These are phyloP conservation scores for Acanthopagrus latus DNA, from an alignment of 2,797 vertebrate genomes.

Conservation along the genomic window DNA sequence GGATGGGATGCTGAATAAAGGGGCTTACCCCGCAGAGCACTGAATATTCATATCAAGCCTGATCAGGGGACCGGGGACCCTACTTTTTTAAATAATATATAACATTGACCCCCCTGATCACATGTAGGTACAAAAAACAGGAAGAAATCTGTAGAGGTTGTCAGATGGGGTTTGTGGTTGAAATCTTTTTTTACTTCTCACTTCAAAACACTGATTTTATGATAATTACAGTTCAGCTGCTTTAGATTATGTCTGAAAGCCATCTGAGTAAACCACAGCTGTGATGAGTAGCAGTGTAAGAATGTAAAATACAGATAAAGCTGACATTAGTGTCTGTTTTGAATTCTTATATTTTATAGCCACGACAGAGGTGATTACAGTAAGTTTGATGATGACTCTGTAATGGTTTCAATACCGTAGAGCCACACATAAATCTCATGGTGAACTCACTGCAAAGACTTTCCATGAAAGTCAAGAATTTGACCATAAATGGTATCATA, in stretches of 20 bases:
- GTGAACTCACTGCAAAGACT: constrained; percentile 35
- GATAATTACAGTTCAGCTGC: constrained; percentile 25
- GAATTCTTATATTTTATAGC: constrained; percentile 40
- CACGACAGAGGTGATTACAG: constrained; percentile 23
- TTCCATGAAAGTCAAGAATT: constrained; percentile 45
- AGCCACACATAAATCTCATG: constrained; percentile 70
- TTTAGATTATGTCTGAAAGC: constrained; percentile 42
- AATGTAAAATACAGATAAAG: constrained; percentile 43
- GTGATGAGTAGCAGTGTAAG: constrained; percentile 19
- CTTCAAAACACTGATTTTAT: constrained; percentile 12
- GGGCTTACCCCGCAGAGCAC: constrained; percentile 44
- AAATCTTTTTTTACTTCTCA: constrained; percentile 23
- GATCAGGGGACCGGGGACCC: constrained; percentile 14
- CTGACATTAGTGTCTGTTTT: constrained; percentile 44
- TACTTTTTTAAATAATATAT: constrained; percentile 9
- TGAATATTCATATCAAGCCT: constrained; percentile 47
- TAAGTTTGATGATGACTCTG: constrained; percentile 62
- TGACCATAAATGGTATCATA: constrained; percentile 73
- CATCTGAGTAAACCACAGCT: background rate
- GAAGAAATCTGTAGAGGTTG: background rate
- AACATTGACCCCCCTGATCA: constrained; percentile 11
- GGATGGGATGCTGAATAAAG: constrained; percentile 58
- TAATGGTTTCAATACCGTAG: constrained; percentile 53
- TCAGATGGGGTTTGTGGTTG: constrained; percentile 11
- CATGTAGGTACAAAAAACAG: background rate